These are phyloP conservation scores for Rutilus rutilus DNA, from an alignment of 2,113 vertebrate species.

Conservation along the genomic window DNA sequence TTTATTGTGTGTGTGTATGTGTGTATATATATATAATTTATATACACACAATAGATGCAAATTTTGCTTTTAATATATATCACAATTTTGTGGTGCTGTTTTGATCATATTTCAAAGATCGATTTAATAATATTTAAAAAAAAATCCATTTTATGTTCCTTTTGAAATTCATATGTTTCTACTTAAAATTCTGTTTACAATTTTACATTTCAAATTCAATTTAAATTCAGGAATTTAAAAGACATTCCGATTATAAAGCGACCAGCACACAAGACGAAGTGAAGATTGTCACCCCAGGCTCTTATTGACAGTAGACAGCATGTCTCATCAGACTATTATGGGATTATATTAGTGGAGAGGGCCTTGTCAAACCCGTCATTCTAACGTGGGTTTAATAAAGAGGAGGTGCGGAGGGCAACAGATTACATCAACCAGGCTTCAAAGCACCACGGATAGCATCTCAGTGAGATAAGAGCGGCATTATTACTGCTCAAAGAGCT, in stretches of 20 bases:
- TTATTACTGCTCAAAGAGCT: slow-evolving; percentile 36
- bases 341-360: slow-evolving; percentile 46
- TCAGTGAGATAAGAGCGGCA: slow-evolving; percentile 35
- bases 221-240: too few relatives aligned
- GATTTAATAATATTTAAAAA: too few relatives aligned
- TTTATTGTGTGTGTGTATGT: too few relatives aligned
- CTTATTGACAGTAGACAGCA: slow-evolving; percentile 37
- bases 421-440: slow-evolving; percentile 55
- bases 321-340: slow-evolving; percentile 47
- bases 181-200: background rate
- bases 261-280: background rate
- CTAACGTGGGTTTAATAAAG: slow-evolving; percentile 53
- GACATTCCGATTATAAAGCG: background rate
- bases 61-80: too few relatives aligned
- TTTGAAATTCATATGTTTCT: background rate
- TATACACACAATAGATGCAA: too few relatives aligned
- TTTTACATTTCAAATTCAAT: too few relatives aligned
- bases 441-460: slow-evolving; percentile 58
- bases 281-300: slow-evolving; percentile 8
- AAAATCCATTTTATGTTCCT: too few relatives aligned
- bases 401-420: background rate
- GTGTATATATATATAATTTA: too few relatives aligned
- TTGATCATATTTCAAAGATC: too few relatives aligned
- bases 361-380: slow-evolving; percentile 49
- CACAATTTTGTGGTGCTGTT: too few relatives aligned